phyloP scores from a whole-genome alignment of 2,113 vertebrate species.

The Eulacestoma nigropectus region DNA sequence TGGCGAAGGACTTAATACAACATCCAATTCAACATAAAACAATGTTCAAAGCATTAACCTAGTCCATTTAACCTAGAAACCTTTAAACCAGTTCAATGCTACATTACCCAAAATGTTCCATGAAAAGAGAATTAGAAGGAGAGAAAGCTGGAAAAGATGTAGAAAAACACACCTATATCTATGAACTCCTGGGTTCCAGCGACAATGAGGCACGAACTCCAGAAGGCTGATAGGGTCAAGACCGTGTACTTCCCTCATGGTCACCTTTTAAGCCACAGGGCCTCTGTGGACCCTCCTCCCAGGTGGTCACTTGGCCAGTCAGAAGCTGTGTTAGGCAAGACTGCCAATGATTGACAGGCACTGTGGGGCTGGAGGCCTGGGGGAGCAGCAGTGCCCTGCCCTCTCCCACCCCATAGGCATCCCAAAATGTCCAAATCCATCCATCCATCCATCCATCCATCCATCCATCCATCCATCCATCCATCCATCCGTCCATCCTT shows the following conservation, averaged over 20 bases:
- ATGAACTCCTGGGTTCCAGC: too few species aligned
- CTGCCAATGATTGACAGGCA: not conserved
- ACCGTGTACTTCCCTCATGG: rapidly evolving
- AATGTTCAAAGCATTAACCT: not conserved
- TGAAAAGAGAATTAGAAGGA: not conserved
- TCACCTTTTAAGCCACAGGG: not conserved
- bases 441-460: not conserved
- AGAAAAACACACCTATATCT: not conserved
- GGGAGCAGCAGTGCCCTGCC: rapidly evolving
- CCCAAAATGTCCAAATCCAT: not conserved
- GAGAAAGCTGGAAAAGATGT: not conserved
- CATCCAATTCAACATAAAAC: not conserved
- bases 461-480: not conserved
- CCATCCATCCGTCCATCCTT: not conserved
- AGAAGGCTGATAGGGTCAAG: rapidly evolving
- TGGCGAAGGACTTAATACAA: not conserved
- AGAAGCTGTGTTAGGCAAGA: not conserved
- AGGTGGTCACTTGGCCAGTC: rapidly evolving
- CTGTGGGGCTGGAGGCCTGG: not conserved
- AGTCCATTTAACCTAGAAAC: not conserved
- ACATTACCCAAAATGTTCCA: not conserved
- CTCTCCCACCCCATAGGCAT: too few species aligned
- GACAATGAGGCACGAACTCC: not conserved
- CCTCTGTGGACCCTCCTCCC: too few species aligned
- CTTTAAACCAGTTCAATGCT: rapidly evolving